Base-by-base conservation (phyloP, 2,888 invertebrate genomes). In the Busseola fusca region DNA sequence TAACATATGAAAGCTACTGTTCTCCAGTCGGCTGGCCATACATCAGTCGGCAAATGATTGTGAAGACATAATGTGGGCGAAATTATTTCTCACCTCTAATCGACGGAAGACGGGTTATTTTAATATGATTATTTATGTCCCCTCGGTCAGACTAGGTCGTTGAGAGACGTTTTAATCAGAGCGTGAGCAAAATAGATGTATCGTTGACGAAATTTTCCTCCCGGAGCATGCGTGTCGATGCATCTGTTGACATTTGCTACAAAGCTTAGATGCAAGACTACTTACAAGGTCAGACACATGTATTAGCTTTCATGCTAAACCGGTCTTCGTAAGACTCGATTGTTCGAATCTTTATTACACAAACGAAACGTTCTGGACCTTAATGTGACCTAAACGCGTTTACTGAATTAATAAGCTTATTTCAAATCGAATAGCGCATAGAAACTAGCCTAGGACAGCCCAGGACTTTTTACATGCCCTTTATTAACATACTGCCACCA, bases 71-170 rank as follows among this genome's bases (percentile, higher is more conserved):
- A 70, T 72, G 83, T 84, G 72, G 83, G 84, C 76, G 84, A 82
- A 78, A 71, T 80, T 79, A 77, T 84, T 71, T 82, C 83, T 81
- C 84, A 84, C 82, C 84, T 82, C 78, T 81, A 83, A 84, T 84
- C 82, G 78, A 66, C 82, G 78, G 78, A 83, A 82, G 82, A 84
- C 78, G 80, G 80, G 69, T 77, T 84, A 83, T 84, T 84, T 83
- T 83, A 83, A 83, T 83, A 84, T 72, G 68, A 82, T 84, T 84
- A 84, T 84, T 84, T 84, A 84, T 84, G 84, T 82, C 76, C 40
- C 80, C 75, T 80, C 82, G 78, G 80, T 78, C 84, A 84, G 80
- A 80, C 72, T 78, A 60, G 78, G 77, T 75, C 77, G 80, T 50
- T 71, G 83, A 84, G 73, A 77, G 74, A 84, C 75, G 72, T 75